A percentile compares a stretch with the other conserved stretches of the same genome.
Evolutionary conservation across 2,113 vertebrate genomes (phyloP).

Genomic region (Megaleporinus macrocephalus): DNA sequence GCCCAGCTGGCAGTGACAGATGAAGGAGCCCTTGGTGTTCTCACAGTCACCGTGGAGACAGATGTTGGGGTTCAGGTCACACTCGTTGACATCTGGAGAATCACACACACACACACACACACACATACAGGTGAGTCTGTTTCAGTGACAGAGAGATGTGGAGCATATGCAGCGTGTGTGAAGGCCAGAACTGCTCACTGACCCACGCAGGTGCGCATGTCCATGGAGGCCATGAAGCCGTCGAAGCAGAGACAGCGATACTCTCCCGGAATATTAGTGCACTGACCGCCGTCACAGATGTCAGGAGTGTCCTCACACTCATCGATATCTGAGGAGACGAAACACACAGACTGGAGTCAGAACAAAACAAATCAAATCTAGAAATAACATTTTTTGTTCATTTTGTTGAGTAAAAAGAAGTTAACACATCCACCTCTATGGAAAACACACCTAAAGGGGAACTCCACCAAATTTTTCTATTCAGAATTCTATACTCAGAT

Average conservation of each 20-base stretch:
- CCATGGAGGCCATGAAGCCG: constrained; percentile 89
- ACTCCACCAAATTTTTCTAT: too few species aligned
- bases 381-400: too few species aligned
- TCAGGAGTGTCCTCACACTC: constrained; percentile 86
- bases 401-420: too few species aligned
- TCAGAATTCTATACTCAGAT: too few species aligned
- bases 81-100: constrained; percentile 88
- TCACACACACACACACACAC: constrained; percentile 32
- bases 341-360: neutral
- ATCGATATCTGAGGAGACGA: constrained; percentile 69
- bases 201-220: constrained; percentile 90
- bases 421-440: too few species aligned
- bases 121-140: constrained; percentile 4
- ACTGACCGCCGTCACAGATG: constrained; percentile 91
- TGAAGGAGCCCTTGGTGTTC: constrained; percentile 94
- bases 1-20: constrained; percentile 91
- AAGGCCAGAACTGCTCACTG: constrained; percentile 58
- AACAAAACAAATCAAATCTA: too few species aligned
- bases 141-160: neutral
- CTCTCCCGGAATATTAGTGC: constrained; percentile 88
- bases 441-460: too few species aligned
- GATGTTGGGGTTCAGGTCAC: constrained; percentile 91
- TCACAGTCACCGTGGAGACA: constrained; percentile 91
- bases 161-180: neutral
- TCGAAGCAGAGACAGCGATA: constrained; percentile 91